Conservation (phyloP, 2,797 vertebrate genomes). For the Neoniphon sammara region DNA sequence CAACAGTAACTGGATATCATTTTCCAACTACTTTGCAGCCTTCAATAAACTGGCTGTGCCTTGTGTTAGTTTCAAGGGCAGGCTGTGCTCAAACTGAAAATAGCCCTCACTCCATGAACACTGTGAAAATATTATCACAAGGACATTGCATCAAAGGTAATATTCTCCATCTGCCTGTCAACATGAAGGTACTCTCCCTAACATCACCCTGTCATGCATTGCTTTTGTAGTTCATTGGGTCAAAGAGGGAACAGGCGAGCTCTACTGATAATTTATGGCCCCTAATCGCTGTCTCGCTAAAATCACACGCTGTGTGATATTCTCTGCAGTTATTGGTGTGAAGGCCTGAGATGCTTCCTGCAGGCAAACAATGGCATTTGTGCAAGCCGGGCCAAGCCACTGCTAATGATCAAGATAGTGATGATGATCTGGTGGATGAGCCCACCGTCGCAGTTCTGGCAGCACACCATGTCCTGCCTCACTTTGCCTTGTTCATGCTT, state of each 20-base stretch:
- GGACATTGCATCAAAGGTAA: neutral
- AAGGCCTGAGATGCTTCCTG: constrained; percentile 32
- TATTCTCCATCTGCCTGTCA: constrained; percentile 5
- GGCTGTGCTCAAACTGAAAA: neutral
- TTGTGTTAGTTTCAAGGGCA: neutral
- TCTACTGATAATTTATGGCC: constrained; percentile 33
- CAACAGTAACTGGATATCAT: neutral
- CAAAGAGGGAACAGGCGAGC: constrained; percentile 15
- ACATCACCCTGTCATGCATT: constrained; percentile 17
- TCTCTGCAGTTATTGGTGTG: neutral
- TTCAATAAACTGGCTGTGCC: neutral
- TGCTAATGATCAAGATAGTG: constrained; percentile 14
- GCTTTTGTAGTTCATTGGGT: constrained; percentile 38
- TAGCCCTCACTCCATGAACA: neutral
- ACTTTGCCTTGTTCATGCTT: constrained; percentile 32
- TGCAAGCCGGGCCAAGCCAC: neutral
- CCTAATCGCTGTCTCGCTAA: constrained; percentile 9
- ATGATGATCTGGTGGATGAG: constrained; percentile 18
- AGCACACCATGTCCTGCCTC: constrained; percentile 73
- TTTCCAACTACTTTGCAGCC: neutral
- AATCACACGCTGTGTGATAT: constrained; percentile 8
- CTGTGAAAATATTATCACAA: neutral
- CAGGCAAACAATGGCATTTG: constrained; percentile 20
- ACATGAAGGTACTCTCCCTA: constrained; percentile 6
- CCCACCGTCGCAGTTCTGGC: constrained; percentile 53